These are phyloP conservation scores for Hemistola chrysoprasaria DNA, from an alignment of 2,888 invertebrate genomes.

Conservation along the genomic window DNA sequence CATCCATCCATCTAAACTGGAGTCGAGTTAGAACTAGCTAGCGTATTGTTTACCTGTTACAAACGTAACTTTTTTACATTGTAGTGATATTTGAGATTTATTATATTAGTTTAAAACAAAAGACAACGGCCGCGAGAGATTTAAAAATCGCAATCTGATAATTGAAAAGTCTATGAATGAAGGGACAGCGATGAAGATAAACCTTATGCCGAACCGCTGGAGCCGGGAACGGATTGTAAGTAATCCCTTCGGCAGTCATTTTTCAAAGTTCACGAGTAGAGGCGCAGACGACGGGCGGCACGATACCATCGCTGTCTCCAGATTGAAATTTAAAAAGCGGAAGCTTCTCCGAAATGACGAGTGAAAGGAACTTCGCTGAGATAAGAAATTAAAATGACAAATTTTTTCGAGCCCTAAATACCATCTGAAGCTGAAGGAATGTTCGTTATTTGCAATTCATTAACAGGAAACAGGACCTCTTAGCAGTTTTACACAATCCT, in stretches of 20 bases:
- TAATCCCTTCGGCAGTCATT: constrained; percentile 65
- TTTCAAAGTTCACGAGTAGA: constrained; percentile 54
- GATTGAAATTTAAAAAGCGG: constrained; percentile 60
- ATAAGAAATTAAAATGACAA: constrained; percentile 40
- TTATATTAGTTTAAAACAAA: constrained; percentile 20
- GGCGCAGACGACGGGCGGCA: constrained; percentile 38
- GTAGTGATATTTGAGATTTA: no score
- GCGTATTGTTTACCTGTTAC: no score
- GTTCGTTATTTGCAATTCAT: constrained; percentile 29
- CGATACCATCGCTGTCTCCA: constrained; percentile 55
- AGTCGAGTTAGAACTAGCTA: no score
- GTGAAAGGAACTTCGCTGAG: constrained; percentile 38
- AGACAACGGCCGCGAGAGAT: constrained; percentile 17
- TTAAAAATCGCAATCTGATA: constrained; percentile 41
- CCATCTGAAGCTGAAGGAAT: constrained; percentile 22
- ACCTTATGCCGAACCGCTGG: constrained; percentile 63
- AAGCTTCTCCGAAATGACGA: constrained; percentile 48
- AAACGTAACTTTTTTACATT: no score
- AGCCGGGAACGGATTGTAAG: constrained; percentile 61
- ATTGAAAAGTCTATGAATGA: constrained; percentile 63
- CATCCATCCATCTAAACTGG: no score
- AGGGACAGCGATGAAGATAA: constrained; percentile 60
- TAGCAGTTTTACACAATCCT: no score
- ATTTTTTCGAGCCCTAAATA: constrained; percentile 34
- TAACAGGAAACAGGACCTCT: no score